Base-by-base conservation (phyloP, 23 tunicate species). In the Botrylloides violaceus region DNA sequence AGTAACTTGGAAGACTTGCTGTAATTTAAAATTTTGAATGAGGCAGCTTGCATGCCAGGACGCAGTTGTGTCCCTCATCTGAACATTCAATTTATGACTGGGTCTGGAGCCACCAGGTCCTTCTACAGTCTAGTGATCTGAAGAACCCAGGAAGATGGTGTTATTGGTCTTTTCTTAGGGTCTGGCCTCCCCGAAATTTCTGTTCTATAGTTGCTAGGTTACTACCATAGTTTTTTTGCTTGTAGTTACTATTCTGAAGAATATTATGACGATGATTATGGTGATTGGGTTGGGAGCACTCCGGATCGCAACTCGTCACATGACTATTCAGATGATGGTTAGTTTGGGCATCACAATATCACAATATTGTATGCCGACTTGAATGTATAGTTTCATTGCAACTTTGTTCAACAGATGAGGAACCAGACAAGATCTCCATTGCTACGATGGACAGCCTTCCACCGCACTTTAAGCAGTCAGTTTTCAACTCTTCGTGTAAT, bases 261-360 rank as follows among this genome's bases (percentile, higher is more conserved):
- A 9, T 39, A 36, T 68, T n/a, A n/a, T n/a, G n/a, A n/a, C n/a
- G 74, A 68, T 1, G 74, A 68, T 35, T 39, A 68, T 23, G 74
- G 58, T 68, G 74, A 68, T 27, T 68, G 74, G 74, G 74, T 68
- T 19, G 74, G 74, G 26, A 68, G 74, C 57, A 63, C 70, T 63
- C 70, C 70, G 4, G 70, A 63, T 31, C 23, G 29, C 1, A 27
- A 43, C 19, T 68, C 74, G 25, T 32, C 25, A 6, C 21, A 43
- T 68, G 74, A 68, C 26, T 68, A n/a, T 43, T 1, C 74, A 22
- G 74, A 68, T 36, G 74, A 68, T 20, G 74, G 61, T 37, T 9
- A 68, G 49, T 23, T 43, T 43, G 9, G 9, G 12, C 9, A 15
- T 43, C 26, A 60, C 15, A 22, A 15, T 25, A 15, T 23, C 29